These are phyloP conservation scores for Mycogona germanica DNA, from an alignment of 2,888 invertebrate genomes.

Conservation along the genomic window DNA sequence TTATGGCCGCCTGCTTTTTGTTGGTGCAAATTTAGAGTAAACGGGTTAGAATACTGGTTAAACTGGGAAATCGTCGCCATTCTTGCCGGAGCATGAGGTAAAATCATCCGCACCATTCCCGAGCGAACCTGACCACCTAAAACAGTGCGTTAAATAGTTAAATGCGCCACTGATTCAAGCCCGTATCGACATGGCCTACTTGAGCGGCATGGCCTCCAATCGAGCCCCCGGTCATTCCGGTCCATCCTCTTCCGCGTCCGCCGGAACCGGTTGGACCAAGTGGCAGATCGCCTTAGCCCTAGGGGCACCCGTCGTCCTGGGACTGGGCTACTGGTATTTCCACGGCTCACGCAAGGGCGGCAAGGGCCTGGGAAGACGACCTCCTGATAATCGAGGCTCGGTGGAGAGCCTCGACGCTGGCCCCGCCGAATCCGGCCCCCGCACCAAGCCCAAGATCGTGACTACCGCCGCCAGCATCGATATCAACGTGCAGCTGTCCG, in stretches of 20 bases:
- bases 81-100: too few relatives aligned
- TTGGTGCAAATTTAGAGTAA: too few relatives aligned
- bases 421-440: not conserved
- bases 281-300: constrained; percentile 14
- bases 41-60: too few relatives aligned
- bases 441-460: not conserved
- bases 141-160: too few relatives aligned
- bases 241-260: not conserved
- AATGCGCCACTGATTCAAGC: too few relatives aligned
- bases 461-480: not conserved
- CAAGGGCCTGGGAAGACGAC: not conserved
- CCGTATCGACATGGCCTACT: too few relatives aligned
- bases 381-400: not conserved
- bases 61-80: too few relatives aligned
- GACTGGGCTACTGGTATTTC: constrained; percentile 13
- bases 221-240: too few relatives aligned
- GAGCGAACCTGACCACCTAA: too few relatives aligned
- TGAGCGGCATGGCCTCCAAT: too few relatives aligned
- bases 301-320: constrained; percentile 10
- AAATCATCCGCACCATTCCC: too few relatives aligned
- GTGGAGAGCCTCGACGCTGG: constrained; percentile 8
- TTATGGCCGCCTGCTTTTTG: too few relatives aligned
- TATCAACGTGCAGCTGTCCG: not conserved
- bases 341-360: constrained; percentile 1
- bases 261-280: constrained; percentile 11